Base-by-base conservation (phyloP, 2,113 vertebrate species). In the Notothenia coriiceps region DNA sequence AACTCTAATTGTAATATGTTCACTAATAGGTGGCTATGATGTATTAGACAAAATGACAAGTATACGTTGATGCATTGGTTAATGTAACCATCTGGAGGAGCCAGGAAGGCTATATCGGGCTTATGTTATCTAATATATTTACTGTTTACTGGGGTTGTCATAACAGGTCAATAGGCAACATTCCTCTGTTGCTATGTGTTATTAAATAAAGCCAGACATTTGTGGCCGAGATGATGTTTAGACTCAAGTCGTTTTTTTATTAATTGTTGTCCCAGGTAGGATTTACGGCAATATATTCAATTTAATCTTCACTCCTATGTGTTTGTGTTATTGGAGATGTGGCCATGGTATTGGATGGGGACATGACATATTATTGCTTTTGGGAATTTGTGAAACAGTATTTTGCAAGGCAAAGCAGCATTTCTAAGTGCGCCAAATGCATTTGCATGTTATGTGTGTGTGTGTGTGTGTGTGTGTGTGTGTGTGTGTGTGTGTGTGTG, bases 391-490 rank as follows among this genome's bases (percentile, higher is more conserved):
- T 74, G 33, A 70, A 74, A 59, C 33, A 43, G 18, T 33, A 5
- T 77, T 90, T 91, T 91, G 85, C 86, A 91, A 88, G 63, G 76
- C 82, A 90, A 90, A 89, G 65, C 64, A 87, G 68, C 71, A 29
- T 47, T 20, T 79, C 74, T 55, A 67, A 66, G 25, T 22, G 54
- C 18, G 40, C 47, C 33, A 13, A 50, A 25, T 63, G 60, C 44
- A 71, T 70, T 47, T 73, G 79, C 22, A 50, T 77, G 20, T 68
- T 44, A 18, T 64, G 51, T 20, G 44, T 25, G 17, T 50, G 25
- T 47, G 13, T 47, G 22, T 15, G 51, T 20, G 52, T 44, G 65
- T 60, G 51, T 80, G 17, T 50, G 25, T 47, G 13, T 47, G 22
- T 15, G 51, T n/a, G 52, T 44, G 65, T 60, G 51, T 80, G 15